Evolutionary conservation across 2,113 vertebrate genomes (phyloP).

Genomic region (Callopanchax toddi): DNA sequence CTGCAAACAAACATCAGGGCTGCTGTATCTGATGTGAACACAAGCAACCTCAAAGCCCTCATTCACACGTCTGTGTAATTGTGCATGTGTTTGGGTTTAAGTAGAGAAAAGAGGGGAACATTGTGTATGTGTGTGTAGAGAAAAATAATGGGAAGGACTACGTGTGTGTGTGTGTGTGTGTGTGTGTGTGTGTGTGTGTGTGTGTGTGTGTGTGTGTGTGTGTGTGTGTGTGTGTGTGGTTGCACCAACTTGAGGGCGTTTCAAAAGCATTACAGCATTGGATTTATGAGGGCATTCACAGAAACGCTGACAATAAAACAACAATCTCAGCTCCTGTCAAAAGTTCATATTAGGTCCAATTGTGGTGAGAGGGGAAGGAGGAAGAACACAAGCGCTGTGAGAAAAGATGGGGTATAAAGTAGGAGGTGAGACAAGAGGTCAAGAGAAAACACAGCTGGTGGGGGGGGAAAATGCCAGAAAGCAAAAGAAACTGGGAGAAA

Average conservation of each 20-base stretch:
- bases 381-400: background rate
- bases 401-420: background rate
- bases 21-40: slow-evolving; percentile 64
- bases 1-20: slow-evolving; percentile 68
- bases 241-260: slow-evolving; percentile 47
- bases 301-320: slow-evolving; percentile 66
- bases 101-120: slow-evolving; percentile 33
- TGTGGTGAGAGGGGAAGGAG: slow-evolving; percentile 34
- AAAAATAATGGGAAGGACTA: too few species aligned
- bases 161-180: background rate
- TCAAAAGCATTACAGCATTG: slow-evolving; percentile 61
- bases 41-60: slow-evolving; percentile 69
- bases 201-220: background rate
- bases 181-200: background rate
- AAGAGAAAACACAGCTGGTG: slow-evolving; percentile 11
- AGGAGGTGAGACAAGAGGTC: slow-evolving; percentile 28
- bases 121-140: background rate
- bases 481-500: slow-evolving; percentile 36
- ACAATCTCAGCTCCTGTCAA: slow-evolving; percentile 63
- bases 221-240: background rate
- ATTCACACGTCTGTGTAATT: slow-evolving; percentile 61
- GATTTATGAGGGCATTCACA: slow-evolving; percentile 64
- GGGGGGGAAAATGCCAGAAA: slow-evolving; percentile 15
- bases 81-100: slow-evolving; percentile 37
- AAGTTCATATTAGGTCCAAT: slow-evolving; percentile 69